A percentile compares a stretch with the other conserved stretches of the same genome.
phyloP scores from a whole-genome alignment of 2,797 vertebrate genomes.

The Chaenodraco wilsoni region DNA sequence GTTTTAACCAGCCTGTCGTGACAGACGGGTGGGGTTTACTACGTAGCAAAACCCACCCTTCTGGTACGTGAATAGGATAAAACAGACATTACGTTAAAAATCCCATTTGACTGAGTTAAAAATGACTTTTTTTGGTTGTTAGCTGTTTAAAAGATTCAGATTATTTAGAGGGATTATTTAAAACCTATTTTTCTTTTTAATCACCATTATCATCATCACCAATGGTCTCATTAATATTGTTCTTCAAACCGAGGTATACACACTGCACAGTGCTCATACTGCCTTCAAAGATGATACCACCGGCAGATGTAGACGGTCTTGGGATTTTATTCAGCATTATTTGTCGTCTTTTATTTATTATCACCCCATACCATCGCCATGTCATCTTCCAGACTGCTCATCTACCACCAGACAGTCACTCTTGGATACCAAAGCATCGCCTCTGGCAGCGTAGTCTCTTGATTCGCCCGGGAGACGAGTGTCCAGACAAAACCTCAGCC shows the following conservation, averaged over 20 bases:
- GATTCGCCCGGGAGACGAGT: slow-evolving; percentile 74
- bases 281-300: slow-evolving; percentile 42
- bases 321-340: slow-evolving; percentile 47
- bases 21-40: slow-evolving; percentile 48
- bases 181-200: neutral
- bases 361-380: slow-evolving; percentile 45
- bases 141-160: neutral
- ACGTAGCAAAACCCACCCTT: neutral
- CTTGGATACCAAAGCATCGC: slow-evolving; percentile 85
- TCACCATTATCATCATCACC: slow-evolving; percentile 9
- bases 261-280: slow-evolving; percentile 17
- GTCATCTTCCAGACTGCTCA: slow-evolving; percentile 65
- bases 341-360: slow-evolving; percentile 64
- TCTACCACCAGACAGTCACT: slow-evolving; percentile 74
- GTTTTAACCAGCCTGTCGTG: slow-evolving; percentile 33
- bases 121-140: neutral
- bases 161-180: slow-evolving; percentile 16
- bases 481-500: slow-evolving; percentile 82
- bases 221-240: neutral
- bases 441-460: slow-evolving; percentile 73
- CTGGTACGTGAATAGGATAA: neutral
- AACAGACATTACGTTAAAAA: neutral
- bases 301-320: slow-evolving; percentile 29
- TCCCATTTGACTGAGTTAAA: no score
- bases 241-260: slow-evolving; percentile 23